A percentile compares a stretch with the other conserved stretches of the same genome.
phyloP scores from a whole-genome alignment of 2,797 vertebrate species.

The Epinephelus malabaricus region DNA sequence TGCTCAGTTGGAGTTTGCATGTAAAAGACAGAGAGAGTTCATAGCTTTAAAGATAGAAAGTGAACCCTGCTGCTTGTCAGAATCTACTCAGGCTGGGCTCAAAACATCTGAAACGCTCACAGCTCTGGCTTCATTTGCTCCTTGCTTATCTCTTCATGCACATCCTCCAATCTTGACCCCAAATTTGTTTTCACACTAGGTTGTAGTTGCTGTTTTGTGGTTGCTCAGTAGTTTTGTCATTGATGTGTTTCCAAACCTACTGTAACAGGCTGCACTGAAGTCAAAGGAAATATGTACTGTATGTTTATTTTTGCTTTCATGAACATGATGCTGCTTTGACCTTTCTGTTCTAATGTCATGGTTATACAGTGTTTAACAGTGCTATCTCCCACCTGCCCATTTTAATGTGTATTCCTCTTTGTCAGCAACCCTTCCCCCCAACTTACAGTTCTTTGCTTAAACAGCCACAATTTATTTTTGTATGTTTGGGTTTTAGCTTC shows the following conservation, averaged over 20 bases:
- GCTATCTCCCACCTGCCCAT: too few relatives aligned
- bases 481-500: too few relatives aligned
- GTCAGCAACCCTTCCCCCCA: too few relatives aligned
- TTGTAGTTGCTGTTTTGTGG: background rate
- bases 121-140: background rate
- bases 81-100: background rate
- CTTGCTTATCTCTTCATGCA: background rate
- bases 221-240: background rate
- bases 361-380: too few relatives aligned
- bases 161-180: background rate
- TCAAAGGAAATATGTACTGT: background rate
- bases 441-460: too few relatives aligned
- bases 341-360: background rate
- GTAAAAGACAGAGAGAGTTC: background rate
- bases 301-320: background rate
- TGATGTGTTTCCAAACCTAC: background rate
- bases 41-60: constrained; percentile 15
- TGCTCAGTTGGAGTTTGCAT: constrained; percentile 12
- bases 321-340: background rate
- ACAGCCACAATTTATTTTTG: too few relatives aligned
- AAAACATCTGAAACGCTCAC: background rate
- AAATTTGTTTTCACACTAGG: background rate
- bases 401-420: too few relatives aligned
- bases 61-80: background rate
- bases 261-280: background rate